phyloP scores from a whole-genome alignment of 92 coral and sea anemone genomes.

The Pocillopora meandrina region DNA sequence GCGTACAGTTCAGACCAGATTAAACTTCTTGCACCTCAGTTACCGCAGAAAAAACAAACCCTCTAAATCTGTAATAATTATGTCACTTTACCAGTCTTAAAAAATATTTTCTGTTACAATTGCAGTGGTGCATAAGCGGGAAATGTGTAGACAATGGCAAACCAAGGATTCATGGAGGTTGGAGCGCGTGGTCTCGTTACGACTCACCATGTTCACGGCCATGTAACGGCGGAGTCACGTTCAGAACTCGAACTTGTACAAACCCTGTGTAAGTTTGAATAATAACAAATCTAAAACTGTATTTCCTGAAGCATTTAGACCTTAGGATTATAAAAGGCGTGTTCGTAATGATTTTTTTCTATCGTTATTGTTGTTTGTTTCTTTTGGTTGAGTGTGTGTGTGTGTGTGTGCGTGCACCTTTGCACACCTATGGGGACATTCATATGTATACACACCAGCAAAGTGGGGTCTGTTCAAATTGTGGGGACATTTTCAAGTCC shows the following conservation, averaged over 20 bases:
- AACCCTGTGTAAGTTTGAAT: slow-evolving; percentile 67
- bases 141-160: slow-evolving; percentile 89
- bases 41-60: not conserved
- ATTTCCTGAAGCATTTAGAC: not conserved
- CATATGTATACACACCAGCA: slow-evolving; percentile 13
- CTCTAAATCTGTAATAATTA: too few relatives aligned
- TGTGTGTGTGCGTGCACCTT: not conserved
- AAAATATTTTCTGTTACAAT: not conserved
- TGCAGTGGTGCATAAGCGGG: slow-evolving; percentile 92
- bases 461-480: not conserved
- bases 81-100: not conserved
- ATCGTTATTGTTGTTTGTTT: too few relatives aligned
- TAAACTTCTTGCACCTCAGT: too few relatives aligned
- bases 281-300: not conserved
- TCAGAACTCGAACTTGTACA: slow-evolving; percentile 65
- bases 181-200: slow-evolving; percentile 76
- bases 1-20: too few relatives aligned
- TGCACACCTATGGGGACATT: slow-evolving; percentile 7
- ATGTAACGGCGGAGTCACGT: slow-evolving; percentile 85
- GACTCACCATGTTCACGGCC: slow-evolving; percentile 66
- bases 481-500: too few relatives aligned
- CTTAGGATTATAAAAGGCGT: too few relatives aligned
- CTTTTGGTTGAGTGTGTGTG: not conserved
- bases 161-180: slow-evolving; percentile 70
- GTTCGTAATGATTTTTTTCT: too few relatives aligned